Conservation (phyloP, 1,140 invertebrate genomes). For the Leucophenga varia region DNA sequence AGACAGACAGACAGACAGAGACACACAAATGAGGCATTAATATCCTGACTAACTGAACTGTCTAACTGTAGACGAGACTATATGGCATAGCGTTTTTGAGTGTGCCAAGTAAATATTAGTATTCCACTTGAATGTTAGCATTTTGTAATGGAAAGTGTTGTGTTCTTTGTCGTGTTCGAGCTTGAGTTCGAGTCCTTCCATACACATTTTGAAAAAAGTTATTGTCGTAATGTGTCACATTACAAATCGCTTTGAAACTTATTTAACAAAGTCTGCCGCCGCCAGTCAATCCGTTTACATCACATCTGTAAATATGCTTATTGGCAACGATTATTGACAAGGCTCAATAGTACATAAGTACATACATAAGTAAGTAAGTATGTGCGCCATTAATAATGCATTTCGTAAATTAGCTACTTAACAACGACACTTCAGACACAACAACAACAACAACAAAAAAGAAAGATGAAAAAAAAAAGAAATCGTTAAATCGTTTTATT, state of each 20-base stretch:
- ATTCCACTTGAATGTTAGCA: conserved; percentile 50
- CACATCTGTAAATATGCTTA: too few species aligned
- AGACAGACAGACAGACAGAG: too few species aligned
- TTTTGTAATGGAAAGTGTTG: conserved; percentile 51
- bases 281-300: too few species aligned
- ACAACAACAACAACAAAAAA: conserved; percentile 1
- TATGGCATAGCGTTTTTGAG: conserved; percentile 43
- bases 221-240: conserved; percentile 42
- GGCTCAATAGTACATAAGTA: too few species aligned
- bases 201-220: neutral
- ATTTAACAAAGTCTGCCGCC: too few species aligned
- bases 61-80: too few species aligned
- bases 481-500: too few species aligned
- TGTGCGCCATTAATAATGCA: too few species aligned
- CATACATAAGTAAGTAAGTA: too few species aligned
- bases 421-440: too few species aligned
- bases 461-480: conserved; percentile 1
- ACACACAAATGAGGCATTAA: conserved; percentile 52
- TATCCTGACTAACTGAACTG: conserved; percentile 25
- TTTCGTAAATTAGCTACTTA: too few species aligned
- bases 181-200: neutral
- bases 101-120: conserved; percentile 49
- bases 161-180: conserved; percentile 8
- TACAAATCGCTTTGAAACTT: conserved; percentile 44
- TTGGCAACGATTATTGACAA: too few species aligned